These are phyloP conservation scores for Smutsia temminckii DNA, from an alignment of 2,797 vertebrate species.

Conservation along the genomic window DNA sequence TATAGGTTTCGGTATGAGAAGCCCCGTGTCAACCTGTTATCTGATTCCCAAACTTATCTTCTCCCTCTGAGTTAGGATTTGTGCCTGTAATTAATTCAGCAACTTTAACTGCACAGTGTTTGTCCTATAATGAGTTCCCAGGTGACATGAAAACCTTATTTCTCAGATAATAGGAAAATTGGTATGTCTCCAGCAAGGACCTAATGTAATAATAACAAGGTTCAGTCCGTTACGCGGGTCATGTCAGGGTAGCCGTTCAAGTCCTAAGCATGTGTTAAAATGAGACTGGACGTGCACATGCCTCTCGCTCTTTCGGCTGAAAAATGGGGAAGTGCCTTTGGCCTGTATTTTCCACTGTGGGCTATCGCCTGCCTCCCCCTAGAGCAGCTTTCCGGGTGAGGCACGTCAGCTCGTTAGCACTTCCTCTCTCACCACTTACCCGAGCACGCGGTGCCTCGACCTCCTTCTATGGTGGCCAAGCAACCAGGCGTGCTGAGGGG, in stretches of 20 bases:
- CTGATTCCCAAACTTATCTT: conserved; percentile 58
- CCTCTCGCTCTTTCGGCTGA: background rate
- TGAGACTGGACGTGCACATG: background rate
- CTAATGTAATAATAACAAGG: conserved; percentile 50
- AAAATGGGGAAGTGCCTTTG: conserved; percentile 35
- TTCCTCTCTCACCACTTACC: background rate
- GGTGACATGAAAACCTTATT: conserved; percentile 67
- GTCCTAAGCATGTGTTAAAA: conserved; percentile 43
- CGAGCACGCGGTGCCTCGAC: background rate
- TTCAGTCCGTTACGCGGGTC: background rate
- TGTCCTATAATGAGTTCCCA: conserved; percentile 83
- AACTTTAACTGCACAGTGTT: conserved; percentile 74
- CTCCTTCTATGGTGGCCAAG: background rate
- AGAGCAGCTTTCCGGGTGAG: background rate
- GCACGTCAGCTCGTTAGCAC: conserved; percentile 4
- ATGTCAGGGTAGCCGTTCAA: conserved; percentile 58
- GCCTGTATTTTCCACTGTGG: background rate
- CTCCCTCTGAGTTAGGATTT: conserved; percentile 67
- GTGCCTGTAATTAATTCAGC: conserved; percentile 78
- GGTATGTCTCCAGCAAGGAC: conserved; percentile 40
- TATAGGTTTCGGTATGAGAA: conserved; percentile 69
- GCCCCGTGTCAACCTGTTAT: conserved; percentile 57
- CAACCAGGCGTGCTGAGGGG: background rate
- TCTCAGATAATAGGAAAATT: conserved; percentile 71
- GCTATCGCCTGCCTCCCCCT: background rate